These are phyloP conservation scores for Drosophila nannoptera DNA, from an alignment of 1,140 invertebrate species.

Conservation along the genomic window DNA sequence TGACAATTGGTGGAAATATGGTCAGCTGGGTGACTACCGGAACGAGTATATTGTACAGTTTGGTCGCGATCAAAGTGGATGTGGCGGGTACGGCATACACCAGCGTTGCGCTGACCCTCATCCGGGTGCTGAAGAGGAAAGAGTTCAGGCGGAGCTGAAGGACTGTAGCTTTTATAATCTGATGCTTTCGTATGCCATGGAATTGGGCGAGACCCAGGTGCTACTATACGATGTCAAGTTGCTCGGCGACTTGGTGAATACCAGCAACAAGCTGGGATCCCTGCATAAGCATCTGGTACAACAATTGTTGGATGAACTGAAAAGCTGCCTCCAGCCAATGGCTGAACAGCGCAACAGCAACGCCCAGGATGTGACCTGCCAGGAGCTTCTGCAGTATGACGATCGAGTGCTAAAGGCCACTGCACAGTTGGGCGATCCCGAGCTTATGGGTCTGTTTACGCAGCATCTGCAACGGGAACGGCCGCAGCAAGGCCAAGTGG, in stretches of 20 bases:
- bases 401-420: not conserved
- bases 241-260: constrained; percentile 51
- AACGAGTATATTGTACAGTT: constrained; percentile 67
- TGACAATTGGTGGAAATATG: constrained; percentile 70
- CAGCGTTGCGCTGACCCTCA: constrained; percentile 5
- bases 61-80: not conserved
- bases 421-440: not conserved
- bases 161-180: constrained; percentile 52
- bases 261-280: constrained; percentile 16
- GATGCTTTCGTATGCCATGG: constrained; percentile 53
- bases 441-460: constrained; percentile 10
- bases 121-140: not conserved
- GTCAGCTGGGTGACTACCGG: constrained; percentile 57
- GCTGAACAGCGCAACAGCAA: not conserved
- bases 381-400: not conserved
- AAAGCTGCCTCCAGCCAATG: not conserved
- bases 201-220: constrained; percentile 65
- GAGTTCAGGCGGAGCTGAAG: constrained; percentile 26
- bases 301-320: constrained; percentile 33
- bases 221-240: constrained; percentile 57
- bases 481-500: not conserved
- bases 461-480: constrained; percentile 4
- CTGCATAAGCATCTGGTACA: constrained; percentile 49
- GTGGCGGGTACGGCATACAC: constrained; percentile 1
- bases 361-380: no score